Evolutionary conservation across 2,797 vertebrate genomes (phyloP), one percentile per base, ranked within the genome.

Genomic region (Bovichtus diacanthus): DNA sequence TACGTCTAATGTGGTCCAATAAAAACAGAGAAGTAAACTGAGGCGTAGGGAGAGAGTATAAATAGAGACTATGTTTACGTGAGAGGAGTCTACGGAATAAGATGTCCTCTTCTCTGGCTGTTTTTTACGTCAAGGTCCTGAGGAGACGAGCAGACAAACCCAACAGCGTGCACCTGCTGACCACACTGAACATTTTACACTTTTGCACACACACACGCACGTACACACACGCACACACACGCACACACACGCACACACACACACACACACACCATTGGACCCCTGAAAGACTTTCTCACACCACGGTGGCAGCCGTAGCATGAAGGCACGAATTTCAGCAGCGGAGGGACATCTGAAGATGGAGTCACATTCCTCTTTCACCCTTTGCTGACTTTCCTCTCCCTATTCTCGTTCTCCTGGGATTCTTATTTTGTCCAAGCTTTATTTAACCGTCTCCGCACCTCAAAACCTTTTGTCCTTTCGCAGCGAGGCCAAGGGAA

Each of bases 241-340:
- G n/a, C 56, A 21, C 46, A 50, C 73, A 54, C 43, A 15, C 38
- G 41, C 23, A 53, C 38, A 46, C 46, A 39, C 54, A 23, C 55
- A 44, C 21, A n/a, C 56, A 21, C 46, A 50, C 73, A 54, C 43
- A 15, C 38, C 4, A 2, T 1, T 16, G 25, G 49, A 50, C 51
- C 29, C 55, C 23, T 29, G 46, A 51, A 50, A 59, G 65, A 76
- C 53, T 78, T 83, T 85, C 70, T 91, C 80, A 87, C 90, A 90
- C 89, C n/a, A 10, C 1, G 7, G 77, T 84, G 89, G 74, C 64
- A 90, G 67, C 56, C 59, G 34, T 90, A 73, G 83, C 89, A 91
- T 2, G 50, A 73, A 82, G 75, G 31, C 80, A 85, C 11, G 54
- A 92, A 49, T 85, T 91, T 89, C 79, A 77, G 82, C 79, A 78